Evolutionary conservation across 2,888 invertebrate species (phyloP).

Genomic region (Zaprionus lineosus): DNA sequence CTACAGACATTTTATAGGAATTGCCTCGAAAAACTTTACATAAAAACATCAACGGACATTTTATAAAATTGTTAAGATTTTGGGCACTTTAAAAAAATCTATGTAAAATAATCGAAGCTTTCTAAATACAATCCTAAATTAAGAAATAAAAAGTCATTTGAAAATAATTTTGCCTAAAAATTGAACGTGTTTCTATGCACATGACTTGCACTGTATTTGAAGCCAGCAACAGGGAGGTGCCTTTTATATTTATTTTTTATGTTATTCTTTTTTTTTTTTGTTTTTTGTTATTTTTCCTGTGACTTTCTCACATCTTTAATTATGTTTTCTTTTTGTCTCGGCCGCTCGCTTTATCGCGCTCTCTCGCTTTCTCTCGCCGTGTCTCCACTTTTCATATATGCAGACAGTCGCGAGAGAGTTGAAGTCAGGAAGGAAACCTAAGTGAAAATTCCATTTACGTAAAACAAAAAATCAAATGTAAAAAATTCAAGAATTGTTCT

Average conservation of each 20-base stretch:
- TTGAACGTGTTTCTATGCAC: slow-evolving; percentile 5
- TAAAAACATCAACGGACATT: no score
- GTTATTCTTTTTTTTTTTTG: slow-evolving; percentile 19
- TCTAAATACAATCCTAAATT: no score
- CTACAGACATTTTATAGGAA: no score
- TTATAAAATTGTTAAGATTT: no score
- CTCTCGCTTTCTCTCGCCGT: background rate
- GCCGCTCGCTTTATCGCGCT: background rate
- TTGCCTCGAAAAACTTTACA: no score
- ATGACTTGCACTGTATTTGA: background rate
- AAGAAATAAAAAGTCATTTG: no score
- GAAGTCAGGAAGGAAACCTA: background rate
- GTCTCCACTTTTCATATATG: background rate
- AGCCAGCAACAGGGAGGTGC: slow-evolving; percentile 40
- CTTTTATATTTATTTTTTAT: slow-evolving; percentile 24
- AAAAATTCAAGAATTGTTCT: slow-evolving; percentile 69
- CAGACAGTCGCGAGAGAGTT: background rate
- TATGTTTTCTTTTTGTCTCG: slow-evolving; percentile 29
- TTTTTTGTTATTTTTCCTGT: slow-evolving; percentile 33
- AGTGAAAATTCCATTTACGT: no score
- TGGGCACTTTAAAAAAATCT: no score
- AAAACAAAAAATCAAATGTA: slow-evolving; percentile 30
- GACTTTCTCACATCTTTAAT: slow-evolving; percentile 54
- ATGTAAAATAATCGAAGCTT: no score
- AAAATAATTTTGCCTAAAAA: no score